A percentile compares a stretch with the other conserved stretches of the same genome.
Conservation (phyloP, 2,797 vertebrate species). For the Sebastolobus alascanus region DNA sequence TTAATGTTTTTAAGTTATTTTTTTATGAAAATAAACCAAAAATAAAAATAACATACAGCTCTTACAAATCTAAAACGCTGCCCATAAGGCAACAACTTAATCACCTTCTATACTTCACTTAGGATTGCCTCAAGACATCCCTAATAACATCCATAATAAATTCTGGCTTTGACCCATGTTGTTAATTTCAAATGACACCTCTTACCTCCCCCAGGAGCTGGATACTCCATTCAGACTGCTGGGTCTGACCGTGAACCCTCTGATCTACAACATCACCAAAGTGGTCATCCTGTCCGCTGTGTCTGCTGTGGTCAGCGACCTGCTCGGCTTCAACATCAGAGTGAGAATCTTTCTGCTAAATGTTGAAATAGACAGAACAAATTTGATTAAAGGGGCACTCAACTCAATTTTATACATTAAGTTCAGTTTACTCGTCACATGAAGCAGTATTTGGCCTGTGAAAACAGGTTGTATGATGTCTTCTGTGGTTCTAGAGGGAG, state of each 20-base stretch:
- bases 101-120: neutral
- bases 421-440: neutral
- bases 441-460: neutral
- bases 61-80: neutral
- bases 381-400: neutral
- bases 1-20: neutral
- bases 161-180: neutral
- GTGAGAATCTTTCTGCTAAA: conserved; percentile 79
- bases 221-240: conserved; percentile 96
- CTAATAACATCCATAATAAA: neutral
- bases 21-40: neutral
- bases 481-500: neutral
- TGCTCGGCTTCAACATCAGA: conserved; percentile 97
- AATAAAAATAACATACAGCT: neutral
- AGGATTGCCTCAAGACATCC: neutral
- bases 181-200: neutral
- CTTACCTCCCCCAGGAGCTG: conserved; percentile 86
- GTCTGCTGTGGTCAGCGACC: conserved; percentile 96
- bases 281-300: conserved; percentile 98
- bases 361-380: neutral
- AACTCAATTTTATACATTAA: neutral
- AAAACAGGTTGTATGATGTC: neutral
- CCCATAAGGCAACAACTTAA: neutral
- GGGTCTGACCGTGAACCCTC: conserved; percentile 96
- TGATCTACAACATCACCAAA: conserved; percentile 97